Base-by-base conservation (phyloP, 2,113 vertebrate species). In the Nycticorax nycticorax region DNA sequence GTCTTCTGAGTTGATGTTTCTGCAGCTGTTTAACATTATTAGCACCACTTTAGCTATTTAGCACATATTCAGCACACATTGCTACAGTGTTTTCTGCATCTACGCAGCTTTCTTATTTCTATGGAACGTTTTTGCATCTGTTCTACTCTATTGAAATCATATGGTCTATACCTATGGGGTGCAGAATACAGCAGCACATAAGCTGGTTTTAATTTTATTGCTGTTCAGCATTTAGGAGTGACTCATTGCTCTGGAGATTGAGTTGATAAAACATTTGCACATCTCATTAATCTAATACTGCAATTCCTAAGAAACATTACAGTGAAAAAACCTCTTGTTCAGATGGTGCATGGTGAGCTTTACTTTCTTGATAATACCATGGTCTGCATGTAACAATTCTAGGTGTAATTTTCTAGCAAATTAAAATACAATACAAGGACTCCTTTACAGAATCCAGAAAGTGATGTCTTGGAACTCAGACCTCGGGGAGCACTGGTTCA, bases 251-350 rank as follows among this genome's bases (percentile, higher is more conserved):
- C 94, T 82, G 69, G 89, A 95, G 91, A 95, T 41, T 57, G 53
- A 76, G 89, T 79, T 92, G 84, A 93, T 96, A 91, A 95, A 95
- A 95, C 85, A 91, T 85, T 91, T 94, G 56, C 62, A 73, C 69
- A 73, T 95, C 80, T 89, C 74, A 79, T 96, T 87, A 89, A 88
- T 96, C 53, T 93, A 88, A 89, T 68, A 79, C 76, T 92, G 60
- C 81, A 85, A 93, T 93, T 93, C 66, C 80, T 59, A 71, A 81
- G 89, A 82, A 87, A 37, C 24, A 33, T 64, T 72, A 64, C 73
- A 41, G 48, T 87, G 73, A 66, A 79, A 81, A 92, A 85, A 14
- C 24, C 41, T 50, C 22, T 85, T 88, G 48, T 86, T 92, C 62
- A 66, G 22, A 30, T 73, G n/a, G 30, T 87, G 37, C 35, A 56